Conservation (phyloP, 2,888 invertebrate species). For the Apodemia zela region DNA sequence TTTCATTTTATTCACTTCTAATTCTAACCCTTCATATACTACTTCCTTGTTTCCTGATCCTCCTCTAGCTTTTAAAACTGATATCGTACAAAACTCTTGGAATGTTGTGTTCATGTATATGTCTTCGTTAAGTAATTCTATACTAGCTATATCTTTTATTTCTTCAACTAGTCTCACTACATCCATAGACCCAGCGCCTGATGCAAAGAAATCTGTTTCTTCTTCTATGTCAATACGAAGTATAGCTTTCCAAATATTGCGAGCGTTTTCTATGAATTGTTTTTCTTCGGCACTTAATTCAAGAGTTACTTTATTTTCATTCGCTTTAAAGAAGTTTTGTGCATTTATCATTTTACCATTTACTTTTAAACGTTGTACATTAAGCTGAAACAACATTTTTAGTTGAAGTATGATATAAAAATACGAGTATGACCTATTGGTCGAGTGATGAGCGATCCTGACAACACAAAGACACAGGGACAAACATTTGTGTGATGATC, state of each 20-base stretch:
- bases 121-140: constrained; percentile 92
- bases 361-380: constrained; percentile 87
- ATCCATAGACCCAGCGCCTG: constrained; percentile 99
- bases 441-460: too few species aligned
- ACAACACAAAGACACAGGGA: too few species aligned
- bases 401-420: too few species aligned
- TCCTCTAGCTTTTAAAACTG: constrained; percentile 85
- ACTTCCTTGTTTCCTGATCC: constrained; percentile 76
- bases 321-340: constrained; percentile 86
- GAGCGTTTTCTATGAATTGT: constrained; percentile 81
- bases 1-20: constrained; percentile 91
- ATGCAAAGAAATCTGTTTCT: constrained; percentile 94
- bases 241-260: constrained; percentile 91
- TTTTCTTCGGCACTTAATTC: constrained; percentile 88
- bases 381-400: constrained; percentile 77
- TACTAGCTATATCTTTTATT: constrained; percentile 88
- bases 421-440: too few species aligned
- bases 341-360: constrained; percentile 92
- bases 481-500: too few species aligned
- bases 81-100: constrained; percentile 86
- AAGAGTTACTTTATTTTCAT: constrained; percentile 74
- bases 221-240: constrained; percentile 87
- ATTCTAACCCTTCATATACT: constrained; percentile 86
- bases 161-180: constrained; percentile 96
- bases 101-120: constrained; percentile 96